phyloP scores from a whole-genome alignment of 2,797 vertebrate genomes.

The Erpetoichthys calabaricus region DNA sequence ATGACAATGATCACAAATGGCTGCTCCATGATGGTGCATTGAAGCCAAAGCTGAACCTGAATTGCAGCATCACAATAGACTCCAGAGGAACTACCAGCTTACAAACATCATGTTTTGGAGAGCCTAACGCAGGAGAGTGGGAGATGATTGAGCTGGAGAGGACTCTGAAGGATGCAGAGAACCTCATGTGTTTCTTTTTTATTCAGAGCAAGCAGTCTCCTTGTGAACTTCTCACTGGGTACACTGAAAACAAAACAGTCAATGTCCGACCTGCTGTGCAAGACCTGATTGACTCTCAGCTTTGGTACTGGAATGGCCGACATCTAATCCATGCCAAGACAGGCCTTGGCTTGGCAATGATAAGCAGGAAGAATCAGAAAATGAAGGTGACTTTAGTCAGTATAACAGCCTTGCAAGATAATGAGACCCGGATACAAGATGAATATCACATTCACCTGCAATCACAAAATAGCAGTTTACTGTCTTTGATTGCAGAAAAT shows the following conservation, averaged over 20 bases:
- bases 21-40: slow-evolving; percentile 1
- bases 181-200: slow-evolving; percentile 7
- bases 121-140: slow-evolving; percentile 4
- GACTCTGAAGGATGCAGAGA: not conserved
- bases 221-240: slow-evolving; percentile 7
- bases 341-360: not conserved
- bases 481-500: slow-evolving; percentile 1
- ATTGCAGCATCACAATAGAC: not conserved
- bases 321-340: slow-evolving; percentile 5
- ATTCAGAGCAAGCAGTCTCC: slow-evolving; percentile 8
- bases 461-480: not conserved
- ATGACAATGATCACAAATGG: slow-evolving; percentile 7
- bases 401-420: not conserved
- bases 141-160: not conserved
- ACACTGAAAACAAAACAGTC: not conserved
- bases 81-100: not conserved
- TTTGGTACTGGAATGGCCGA: slow-evolving; percentile 10
- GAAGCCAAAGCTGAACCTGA: not conserved
- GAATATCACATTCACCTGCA: no score
- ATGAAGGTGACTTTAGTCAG: slow-evolving; percentile 1
- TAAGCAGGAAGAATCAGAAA: not conserved
- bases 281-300: slow-evolving; percentile 5
- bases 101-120: not conserved
- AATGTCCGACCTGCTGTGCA: slow-evolving; percentile 2
- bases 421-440: slow-evolving; percentile 2